A percentile compares a stretch with the other conserved stretches of the same genome.
Conservation (phyloP, 64 coral and sea anemone genomes). For the Montipora efflorescens region DNA sequence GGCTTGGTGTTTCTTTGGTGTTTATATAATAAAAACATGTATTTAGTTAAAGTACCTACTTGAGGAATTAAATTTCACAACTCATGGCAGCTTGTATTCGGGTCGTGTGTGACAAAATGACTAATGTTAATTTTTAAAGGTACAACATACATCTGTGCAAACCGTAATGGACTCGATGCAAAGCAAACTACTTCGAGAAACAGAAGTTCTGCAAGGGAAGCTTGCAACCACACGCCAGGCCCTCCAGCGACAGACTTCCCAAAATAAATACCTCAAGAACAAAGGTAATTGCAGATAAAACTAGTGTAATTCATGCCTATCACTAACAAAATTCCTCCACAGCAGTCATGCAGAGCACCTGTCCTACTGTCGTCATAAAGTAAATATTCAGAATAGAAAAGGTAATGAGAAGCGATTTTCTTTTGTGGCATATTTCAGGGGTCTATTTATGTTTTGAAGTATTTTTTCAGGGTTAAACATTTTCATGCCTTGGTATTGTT, state of each 20-base stretch:
- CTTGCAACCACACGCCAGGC: slow-evolving; percentile 7
- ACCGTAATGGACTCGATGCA: neutral
- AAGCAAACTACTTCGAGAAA: slow-evolving; percentile 9
- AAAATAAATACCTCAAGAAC: neutral
- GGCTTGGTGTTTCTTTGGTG: no score
- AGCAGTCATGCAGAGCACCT: neutral
- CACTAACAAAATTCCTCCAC: neutral
- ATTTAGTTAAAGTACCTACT: neutral
- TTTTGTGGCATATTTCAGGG: neutral
- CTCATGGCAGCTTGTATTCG: neutral
- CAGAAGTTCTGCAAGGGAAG: slow-evolving; percentile 13
- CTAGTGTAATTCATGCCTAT: slow-evolving; percentile 1
- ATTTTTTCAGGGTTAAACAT: slow-evolving; percentile 1
- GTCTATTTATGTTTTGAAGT: neutral
- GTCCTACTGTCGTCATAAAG: neutral
- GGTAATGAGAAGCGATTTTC: neutral
- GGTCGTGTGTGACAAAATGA: neutral
- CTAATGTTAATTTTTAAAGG: slow-evolving; percentile 14
- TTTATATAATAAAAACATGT: neutral
- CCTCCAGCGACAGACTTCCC: neutral
- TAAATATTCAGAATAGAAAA: neutral
- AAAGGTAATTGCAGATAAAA: neutral
- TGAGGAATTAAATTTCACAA: neutral
- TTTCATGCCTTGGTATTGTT: neutral
- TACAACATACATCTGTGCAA: slow-evolving; percentile 3